Base-by-base conservation (phyloP, 2,888 invertebrate species). In the Cephalotes varians region DNA sequence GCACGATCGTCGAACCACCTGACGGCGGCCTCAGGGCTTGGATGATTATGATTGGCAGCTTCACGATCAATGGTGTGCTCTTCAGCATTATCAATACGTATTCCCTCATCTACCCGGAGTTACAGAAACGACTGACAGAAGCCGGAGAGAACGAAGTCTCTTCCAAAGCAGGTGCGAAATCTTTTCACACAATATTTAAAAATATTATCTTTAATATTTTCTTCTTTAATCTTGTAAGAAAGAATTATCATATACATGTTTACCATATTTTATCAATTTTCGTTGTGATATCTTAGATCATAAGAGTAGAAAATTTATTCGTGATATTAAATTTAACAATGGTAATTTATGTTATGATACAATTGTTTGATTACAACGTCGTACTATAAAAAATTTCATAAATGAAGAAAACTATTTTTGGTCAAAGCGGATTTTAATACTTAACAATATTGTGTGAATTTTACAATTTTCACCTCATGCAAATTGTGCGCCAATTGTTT, bases 51-150 rank as follows among this genome's bases (percentile, higher is more conserved):
- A 91, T 98, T 58, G 98, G 97, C 60, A 98, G 98, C 82, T 98
- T 98, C 94, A 95, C 98, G 82, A 97, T 97, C 92, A 98, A 99
- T 94, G 98, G 98, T 7, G 96, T 98, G 72, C 95, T 99, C 73
- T 98, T 98, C 94, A 98, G 98, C 65, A 96, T 98, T 62, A 98
- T 99, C 92, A 99, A 99, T 95, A 97, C 97, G 0, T 98, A 97
- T 93, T 97, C 98, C 88, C 96, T 98, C 40, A 96, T 98, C 87
- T 98, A 97, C 93, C 95, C 96, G 9, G 96, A 97, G 86, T 95
- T 98, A 62, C 95, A 96, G 90, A 95, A 96, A 71, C 96, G 96
- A 90, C 95, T 98, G 83, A 93, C 95, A 82, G 95, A 95, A n/a
- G 95, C 96, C 81, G 97, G 97, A 25, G 96, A 97, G 64, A 94